Base-by-base conservation (phyloP, 2,797 vertebrate species). In the Sebastes umbrosus region DNA sequence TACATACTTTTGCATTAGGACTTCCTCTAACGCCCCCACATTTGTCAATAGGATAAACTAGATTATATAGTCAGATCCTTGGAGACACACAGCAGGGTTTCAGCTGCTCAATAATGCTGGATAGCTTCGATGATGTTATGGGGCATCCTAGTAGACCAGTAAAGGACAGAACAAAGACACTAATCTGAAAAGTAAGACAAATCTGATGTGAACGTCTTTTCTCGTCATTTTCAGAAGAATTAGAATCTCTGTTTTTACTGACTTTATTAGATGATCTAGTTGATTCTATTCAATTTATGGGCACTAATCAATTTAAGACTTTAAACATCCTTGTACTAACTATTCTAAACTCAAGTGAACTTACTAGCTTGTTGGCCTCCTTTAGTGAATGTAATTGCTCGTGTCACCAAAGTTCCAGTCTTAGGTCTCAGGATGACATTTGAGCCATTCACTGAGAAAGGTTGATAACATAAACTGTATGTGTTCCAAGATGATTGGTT, bases 1-100 rank as follows among this genome's bases (percentile, higher is more conserved):
- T 91, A 88, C 14, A 77, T 50, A 39, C 39, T 76, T 73, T 79
- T 77, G 83, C 72, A 69, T 82, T 76, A 50, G 58, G 69, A 79
- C 68, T 82, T 84, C 81, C 80, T 82, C 73, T 70, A 74, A 82
- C 73, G 54, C 62, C 43, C 43, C 20, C 46, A 77, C 62, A 86
- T 83, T 82, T 82, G 65, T 68, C 73, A 66, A 70, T 22, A 73
- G 57, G 78, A 77, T 78, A 55, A 67, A 69, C n/a, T 31, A 16
- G 31, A 83, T 75, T 72, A 79, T 69, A n/a, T 54, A 25, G 5
- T 60, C 24, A 67, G 46, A 60, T 65, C 70, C 77, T 43, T 10
- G 36, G 68, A 64, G 82, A 83, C 46, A 69, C n/a, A 64, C 32
- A n/a, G 39, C 4, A 3, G 31, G 14, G 20, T 34, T 46, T 5